Evolutionary conservation across 2,888 invertebrate genomes (phyloP), one percentile per base, ranked within the genome.

Genomic region (Andricus quercusramuli): DNA sequence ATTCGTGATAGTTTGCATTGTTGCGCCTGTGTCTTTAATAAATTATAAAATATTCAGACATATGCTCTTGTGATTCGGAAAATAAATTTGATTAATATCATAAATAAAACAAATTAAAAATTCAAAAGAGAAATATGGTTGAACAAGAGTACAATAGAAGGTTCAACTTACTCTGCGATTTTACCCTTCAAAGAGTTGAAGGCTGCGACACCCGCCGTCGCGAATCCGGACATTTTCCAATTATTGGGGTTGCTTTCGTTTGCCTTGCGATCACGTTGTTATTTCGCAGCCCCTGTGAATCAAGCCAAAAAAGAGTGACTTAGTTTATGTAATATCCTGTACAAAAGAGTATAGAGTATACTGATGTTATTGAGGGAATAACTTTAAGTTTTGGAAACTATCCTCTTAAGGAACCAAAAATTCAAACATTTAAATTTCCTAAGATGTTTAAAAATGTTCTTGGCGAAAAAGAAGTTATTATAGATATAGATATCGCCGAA

Each of bases 1-100:
- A 94, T 87, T 94, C 94, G 85, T 94, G 94, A 90, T 94, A 94
- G 79, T 93, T 93, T 22, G 85, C 86, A 87, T 87, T 88, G 78
- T 80, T 83, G 84, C 81, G 83, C 70, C 70, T 51, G 20, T 56
- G 29, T 74, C 70, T 74, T 29, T 17, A 51, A 82, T 1, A 59
- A 41, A 76, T 65, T 41, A 17, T 56, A 1, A 11, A 20, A 20
- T 29, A 76, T n/a, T n/a, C 3, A 29, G 3, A 1, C 20, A n/a
- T 51, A 56, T 2, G 29, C 41, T 44, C 44, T 13, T 76, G 4
- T 15, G 51, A 56, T 25, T 47, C 15, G 5, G 29, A n/a, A 9
- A 20, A 78, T 37, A 66, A 78, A 25, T 65, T 11, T 25, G 8
- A 37, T 37, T 8, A 37, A 37, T 37, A 8, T 8, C 37, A 37